Evolutionary conservation across 2,888 invertebrate species (phyloP), one percentile per base, ranked within the genome.

Genomic region (Chymomyza caudatula): DNA sequence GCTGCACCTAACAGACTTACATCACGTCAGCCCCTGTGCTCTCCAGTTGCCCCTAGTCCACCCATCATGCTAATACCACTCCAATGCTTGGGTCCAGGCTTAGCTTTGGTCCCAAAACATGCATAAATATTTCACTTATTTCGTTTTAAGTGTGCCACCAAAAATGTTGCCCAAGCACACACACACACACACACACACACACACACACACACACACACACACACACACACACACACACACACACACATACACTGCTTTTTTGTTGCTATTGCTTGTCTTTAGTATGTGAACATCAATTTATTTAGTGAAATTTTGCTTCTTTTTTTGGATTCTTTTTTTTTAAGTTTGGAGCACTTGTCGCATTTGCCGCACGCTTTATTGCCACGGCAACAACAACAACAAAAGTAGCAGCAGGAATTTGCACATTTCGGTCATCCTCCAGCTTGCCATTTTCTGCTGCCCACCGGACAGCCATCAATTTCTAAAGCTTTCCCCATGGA

Each of bases 71-170:
- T 37, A 37, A 37, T 11, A 37, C 29, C 29, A 3, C 29, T n/a
- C 8, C 25, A 22, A 15, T 53, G 53, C n/a, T 53, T 53, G 22
- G 25, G 22, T 29, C 20, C 53, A 53, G n/a, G 25, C 25, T 53
- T 23, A 15, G 53, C 53, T 53, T 19, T n/a, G 62, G 69, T 71
- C 77, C 78, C 77, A 69, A 67, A 76, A 71, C 73, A 71, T 71
- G 63, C 77, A 79, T 79, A 76, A 85, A 86, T 85, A 76, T 81
- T 82, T 78, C 71, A 85, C 78, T 85, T 86, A 85, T 84, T 80
- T 70, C 52, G 74, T 67, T 81, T 78, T 81, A 70, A 78, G 76
- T 65, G 69, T 59, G 17, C 62, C 19, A 2, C 19, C 43, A 51
- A 17, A 51, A 17, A 51, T 51, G 13, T 19, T 6, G 20, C 51